Percentiles rank a stretch among this genome's conserved stretches.
These are phyloP conservation scores for Thaumatotibia leucotreta DNA, from an alignment of 1,140 invertebrate species.

Conservation along the genomic window DNA sequence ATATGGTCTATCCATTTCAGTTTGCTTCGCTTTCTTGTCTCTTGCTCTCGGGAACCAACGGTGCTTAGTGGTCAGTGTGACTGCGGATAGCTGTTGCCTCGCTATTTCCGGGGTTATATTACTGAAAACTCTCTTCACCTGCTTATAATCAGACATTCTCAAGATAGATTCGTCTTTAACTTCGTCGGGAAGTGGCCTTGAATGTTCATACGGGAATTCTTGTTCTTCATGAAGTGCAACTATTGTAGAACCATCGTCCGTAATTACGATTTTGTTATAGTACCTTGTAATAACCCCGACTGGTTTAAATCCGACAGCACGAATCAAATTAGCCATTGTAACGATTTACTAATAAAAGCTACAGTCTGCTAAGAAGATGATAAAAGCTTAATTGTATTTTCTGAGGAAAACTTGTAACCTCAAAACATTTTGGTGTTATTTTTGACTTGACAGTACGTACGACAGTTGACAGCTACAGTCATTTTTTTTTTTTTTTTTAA, in stretches of 20 bases:
- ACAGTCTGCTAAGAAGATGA: too few relatives aligned
- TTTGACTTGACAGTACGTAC: neutral
- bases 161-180: conserved; percentile 73
- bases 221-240: conserved; percentile 92
- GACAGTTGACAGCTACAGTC: too few relatives aligned
- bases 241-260: conserved; percentile 85
- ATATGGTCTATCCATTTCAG: conserved; percentile 83
- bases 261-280: conserved; percentile 79
- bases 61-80: conserved; percentile 89
- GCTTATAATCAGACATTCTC: conserved; percentile 79
- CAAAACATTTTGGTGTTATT: neutral
- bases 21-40: conserved; percentile 82
- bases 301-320: conserved; percentile 19
- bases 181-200: conserved; percentile 82
- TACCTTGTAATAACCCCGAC: conserved; percentile 31
- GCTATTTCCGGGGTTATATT: conserved; percentile 78
- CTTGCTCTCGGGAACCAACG: conserved; percentile 85
- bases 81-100: conserved; percentile 82
- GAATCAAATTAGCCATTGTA: conserved; percentile 43
- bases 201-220: conserved; percentile 90
- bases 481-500: too few relatives aligned
- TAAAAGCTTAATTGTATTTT: conserved; percentile 1
- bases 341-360: neutral
- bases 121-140: conserved; percentile 81
- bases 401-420: neutral